A percentile compares a stretch with the other conserved stretches of the same genome.
phyloP scores from a whole-genome alignment of 2,797 vertebrate genomes.

The Schizothorax lantsangensis region DNA sequence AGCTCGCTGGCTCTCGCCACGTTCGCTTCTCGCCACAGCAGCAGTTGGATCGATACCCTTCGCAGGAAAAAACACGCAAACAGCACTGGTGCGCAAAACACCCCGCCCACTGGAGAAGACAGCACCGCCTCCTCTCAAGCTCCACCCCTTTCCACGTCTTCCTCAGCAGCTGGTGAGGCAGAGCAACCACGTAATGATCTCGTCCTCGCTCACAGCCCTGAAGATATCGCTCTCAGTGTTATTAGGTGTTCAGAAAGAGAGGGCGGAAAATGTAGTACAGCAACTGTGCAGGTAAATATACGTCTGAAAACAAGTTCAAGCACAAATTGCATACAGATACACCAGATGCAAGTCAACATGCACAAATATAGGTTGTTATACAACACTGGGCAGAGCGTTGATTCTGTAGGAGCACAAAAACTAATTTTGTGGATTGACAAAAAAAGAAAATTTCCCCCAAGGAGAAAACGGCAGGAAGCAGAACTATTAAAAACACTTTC shows the following conservation, averaged over 20 bases:
- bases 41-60: constrained; percentile 91
- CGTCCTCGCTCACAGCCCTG: constrained; percentile 14
- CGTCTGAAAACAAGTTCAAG: not conserved
- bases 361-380: not conserved
- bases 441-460: constrained; percentile 21
- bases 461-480: constrained; percentile 51
- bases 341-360: not conserved
- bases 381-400: not conserved
- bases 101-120: constrained; percentile 69
- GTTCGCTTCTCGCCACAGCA: constrained; percentile 84
- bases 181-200: constrained; percentile 32
- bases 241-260: constrained; percentile 63
- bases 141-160: constrained; percentile 70
- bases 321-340: not conserved
- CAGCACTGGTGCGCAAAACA: constrained; percentile 7
- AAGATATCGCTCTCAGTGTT: constrained; percentile 11
- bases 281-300: constrained; percentile 72
- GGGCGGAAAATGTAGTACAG: constrained; percentile 66
- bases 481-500: constrained; percentile 27
- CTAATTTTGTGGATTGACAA: not conserved
- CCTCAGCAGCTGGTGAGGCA: constrained; percentile 67
- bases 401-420: not conserved
- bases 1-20: constrained; percentile 86
- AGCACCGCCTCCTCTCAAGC: constrained; percentile 73
- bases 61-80: constrained; percentile 82